Evolutionary conservation across 2,797 vertebrate genomes (phyloP).

Genomic region (Liparis tanakae): DNA sequence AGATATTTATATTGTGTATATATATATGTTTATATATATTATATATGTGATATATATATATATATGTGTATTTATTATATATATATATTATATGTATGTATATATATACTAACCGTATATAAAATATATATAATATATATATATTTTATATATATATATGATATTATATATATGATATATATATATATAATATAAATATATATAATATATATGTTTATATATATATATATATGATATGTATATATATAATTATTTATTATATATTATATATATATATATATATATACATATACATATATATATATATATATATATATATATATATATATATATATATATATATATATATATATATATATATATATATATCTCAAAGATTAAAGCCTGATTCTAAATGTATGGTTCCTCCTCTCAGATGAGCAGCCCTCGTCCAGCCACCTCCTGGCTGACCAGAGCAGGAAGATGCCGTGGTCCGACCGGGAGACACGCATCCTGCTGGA

Average conservation of each 20-base stretch:
- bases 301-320: not conserved
- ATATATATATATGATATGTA: not conserved
- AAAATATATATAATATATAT: too few relatives aligned
- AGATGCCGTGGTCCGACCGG: constrained; percentile 81
- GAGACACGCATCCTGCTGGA: constrained; percentile 79
- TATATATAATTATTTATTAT: too few relatives aligned
- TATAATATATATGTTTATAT: not conserved
- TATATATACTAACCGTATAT: too few relatives aligned
- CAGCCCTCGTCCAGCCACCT: constrained; percentile 66
- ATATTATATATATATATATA: not conserved
- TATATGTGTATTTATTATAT: not conserved
- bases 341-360: not conserved
- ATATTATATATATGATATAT: too few relatives aligned
- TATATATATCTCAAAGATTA: not conserved
- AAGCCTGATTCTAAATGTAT: fast-evolving
- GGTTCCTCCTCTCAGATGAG: constrained; percentile 49
- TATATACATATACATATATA: not conserved
- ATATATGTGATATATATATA: too few relatives aligned
- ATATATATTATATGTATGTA: not conserved
- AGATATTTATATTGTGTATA: not conserved
- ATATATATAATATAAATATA: not conserved
- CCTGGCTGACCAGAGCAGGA: constrained; percentile 70
- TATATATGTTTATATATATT: too few relatives aligned
- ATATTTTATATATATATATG: too few relatives aligned
- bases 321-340: not conserved